These are phyloP conservation scores for Neoscelio sp. DNA, from an alignment of 2,888 invertebrate genomes.

Conservation along the genomic window DNA sequence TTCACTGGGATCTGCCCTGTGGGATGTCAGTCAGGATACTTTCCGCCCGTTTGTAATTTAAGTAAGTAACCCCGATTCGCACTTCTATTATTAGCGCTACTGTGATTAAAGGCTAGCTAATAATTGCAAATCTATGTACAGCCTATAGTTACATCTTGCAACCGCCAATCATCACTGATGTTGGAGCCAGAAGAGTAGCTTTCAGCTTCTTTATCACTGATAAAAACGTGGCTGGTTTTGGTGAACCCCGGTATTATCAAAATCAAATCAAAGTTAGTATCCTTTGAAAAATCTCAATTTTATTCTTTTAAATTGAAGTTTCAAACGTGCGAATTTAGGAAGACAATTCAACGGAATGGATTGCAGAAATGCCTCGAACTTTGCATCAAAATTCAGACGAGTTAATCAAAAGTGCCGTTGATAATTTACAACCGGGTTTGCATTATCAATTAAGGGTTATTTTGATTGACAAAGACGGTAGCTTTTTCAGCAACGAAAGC, in stretches of 20 bases:
- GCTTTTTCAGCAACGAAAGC: conserved; percentile 45
- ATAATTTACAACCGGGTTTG: conserved; percentile 60
- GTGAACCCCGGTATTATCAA: conserved; percentile 67
- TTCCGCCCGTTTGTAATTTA: conserved; percentile 66
- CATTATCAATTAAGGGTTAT: conserved; percentile 55
- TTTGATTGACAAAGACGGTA: conserved; percentile 66
- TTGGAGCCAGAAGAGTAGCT: conserved; percentile 53
- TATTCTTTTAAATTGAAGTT: no score
- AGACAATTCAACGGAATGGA: conserved; percentile 39
- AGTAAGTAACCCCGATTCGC: conserved; percentile 57
- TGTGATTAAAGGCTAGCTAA: conserved; percentile 28
- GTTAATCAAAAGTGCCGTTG: conserved; percentile 16
- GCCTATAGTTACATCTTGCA: conserved; percentile 65
- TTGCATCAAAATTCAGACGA: background rate
- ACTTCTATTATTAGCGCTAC: conserved; percentile 32
- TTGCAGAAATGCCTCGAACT: conserved; percentile 15
- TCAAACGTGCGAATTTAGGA: conserved; percentile 47
- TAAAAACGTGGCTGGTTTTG: conserved; percentile 53
- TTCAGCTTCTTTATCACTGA: conserved; percentile 40
- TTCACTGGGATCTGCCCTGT: conserved; percentile 65
- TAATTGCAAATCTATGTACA: conserved; percentile 47
- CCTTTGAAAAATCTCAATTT: background rate
- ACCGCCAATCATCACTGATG: conserved; percentile 64
- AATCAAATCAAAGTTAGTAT: conserved; percentile 63
- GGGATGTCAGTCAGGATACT: conserved; percentile 65